phyloP scores from a whole-genome alignment of 2,797 vertebrate genomes.

The Coluber constrictor region DNA sequence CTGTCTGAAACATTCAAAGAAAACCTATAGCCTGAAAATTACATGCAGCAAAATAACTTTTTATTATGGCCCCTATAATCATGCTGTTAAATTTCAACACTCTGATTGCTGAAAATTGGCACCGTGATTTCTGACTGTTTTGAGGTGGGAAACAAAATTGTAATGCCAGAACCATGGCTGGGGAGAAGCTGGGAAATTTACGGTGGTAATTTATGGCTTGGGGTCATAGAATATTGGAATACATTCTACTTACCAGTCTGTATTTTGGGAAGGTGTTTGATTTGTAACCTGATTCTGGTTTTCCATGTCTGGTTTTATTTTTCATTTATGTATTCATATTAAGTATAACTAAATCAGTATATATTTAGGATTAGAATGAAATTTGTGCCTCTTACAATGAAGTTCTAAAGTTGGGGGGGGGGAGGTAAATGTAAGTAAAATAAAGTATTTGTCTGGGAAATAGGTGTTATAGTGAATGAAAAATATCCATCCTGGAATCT shows the following conservation, averaged over 20 bases:
- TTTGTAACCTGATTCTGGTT: not conserved
- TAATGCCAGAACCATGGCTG: not conserved
- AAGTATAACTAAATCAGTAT: not conserved
- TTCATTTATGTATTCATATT: not conserved
- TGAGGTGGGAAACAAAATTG: not conserved
- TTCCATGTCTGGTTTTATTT: not conserved
- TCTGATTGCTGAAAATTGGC: not conserved
- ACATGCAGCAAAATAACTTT: not conserved
- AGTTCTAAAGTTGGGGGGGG: not conserved
- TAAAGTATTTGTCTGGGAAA: conserved; percentile 6
- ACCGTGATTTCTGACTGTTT: not conserved
- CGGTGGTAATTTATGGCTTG: not conserved
- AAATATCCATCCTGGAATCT: not conserved
- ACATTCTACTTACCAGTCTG: not conserved
- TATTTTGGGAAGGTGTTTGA: not conserved
- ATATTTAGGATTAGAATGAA: not conserved
- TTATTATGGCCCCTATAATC: not conserved
- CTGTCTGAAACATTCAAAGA: not conserved
- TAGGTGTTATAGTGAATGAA: not conserved
- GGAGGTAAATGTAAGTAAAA: not conserved
- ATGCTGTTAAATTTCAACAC: not conserved
- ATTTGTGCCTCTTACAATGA: not conserved
- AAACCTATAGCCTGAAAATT: not conserved
- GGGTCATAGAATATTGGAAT: not conserved
- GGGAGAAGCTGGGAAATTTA: not conserved